Base-by-base conservation (phyloP, 2,113 vertebrate genomes). In the Geococcyx californianus region DNA sequence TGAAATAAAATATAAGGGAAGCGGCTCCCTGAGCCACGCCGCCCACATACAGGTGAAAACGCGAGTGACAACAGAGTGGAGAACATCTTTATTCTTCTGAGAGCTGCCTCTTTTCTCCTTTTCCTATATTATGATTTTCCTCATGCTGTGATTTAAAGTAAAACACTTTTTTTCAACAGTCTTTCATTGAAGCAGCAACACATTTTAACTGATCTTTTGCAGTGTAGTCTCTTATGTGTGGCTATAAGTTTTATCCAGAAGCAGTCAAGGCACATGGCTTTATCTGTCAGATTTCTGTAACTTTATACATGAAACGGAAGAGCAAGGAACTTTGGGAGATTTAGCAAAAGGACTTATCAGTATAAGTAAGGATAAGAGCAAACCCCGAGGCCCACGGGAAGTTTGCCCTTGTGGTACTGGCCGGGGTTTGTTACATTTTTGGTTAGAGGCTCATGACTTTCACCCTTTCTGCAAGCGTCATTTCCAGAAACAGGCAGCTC, bases 261-360 rank as follows among this genome's bases (percentile, higher is more conserved):
- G 60, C 44, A 86, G 58, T 81, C 68, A 92, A 92, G 34, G 51
- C 56, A 49, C 24, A 44, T 40, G 24, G 38, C 62, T 87, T 94
- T 93, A 95, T 92, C 93, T 94, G 80, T 45, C 88, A 54, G 76
- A 51, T 95, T 96, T 95, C 29, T 11, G 95, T 94, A 95, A 97
- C 93, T 94, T 97, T 94, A 92, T 82, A 94, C 83, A 54, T 11
- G 60, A 94, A 97, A 95, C 49, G 69, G 79, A 95, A 93, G 56
- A 95, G 33, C 62, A 38, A 78, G 76, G 11, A 90, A 96, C 92
- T 96, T 96, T 13, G 33, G 73, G 13, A 44, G 72, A 54, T 94
- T 94, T 91, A 83, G 84, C 44, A 69, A 87, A 95, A 90, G 40
- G 36, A 81, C 23, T 90, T 95, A 87, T 90, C 95, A 55, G 86